A percentile compares a stretch with the other conserved stretches of the same genome.
These are phyloP conservation scores for Philotrypesis tridentata DNA, from an alignment of 1,140 invertebrate genomes.

Conservation along the genomic window DNA sequence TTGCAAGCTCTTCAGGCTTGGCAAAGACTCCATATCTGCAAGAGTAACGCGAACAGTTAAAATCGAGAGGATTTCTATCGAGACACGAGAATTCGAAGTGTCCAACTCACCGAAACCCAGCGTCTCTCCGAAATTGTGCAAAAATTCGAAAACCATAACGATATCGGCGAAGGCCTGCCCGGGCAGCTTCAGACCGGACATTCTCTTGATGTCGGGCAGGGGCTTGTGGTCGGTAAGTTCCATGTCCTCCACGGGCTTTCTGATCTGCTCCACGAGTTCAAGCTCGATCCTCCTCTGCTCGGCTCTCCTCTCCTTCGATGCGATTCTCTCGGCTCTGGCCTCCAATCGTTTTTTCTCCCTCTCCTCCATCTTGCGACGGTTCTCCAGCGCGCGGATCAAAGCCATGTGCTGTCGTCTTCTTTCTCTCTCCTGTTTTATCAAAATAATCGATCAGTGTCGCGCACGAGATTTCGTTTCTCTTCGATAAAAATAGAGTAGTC, in stretches of 20 bases:
- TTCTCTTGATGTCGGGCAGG: conserved; percentile 84
- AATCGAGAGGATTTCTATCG: too few species aligned
- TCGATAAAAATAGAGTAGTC: neutral
- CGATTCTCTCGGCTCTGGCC: conserved; percentile 84
- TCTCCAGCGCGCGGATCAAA: conserved; percentile 89
- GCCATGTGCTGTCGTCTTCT: conserved; percentile 91
- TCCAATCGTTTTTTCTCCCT: conserved; percentile 89
- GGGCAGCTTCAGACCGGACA: conserved; percentile 86
- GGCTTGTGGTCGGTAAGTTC: conserved; percentile 83
- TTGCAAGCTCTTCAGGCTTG: conserved; percentile 89
- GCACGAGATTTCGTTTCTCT: neutral
- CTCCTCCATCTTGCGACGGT: conserved; percentile 89
- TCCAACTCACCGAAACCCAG: conserved; percentile 87
- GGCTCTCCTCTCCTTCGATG: conserved; percentile 86
- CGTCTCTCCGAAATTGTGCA: conserved; percentile 95
- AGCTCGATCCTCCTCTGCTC: conserved; percentile 89
- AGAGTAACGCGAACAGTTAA: conserved; percentile 39
- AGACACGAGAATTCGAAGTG: conserved; percentile 25
- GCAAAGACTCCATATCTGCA: conserved; percentile 89
- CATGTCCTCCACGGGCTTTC: conserved; percentile 91
- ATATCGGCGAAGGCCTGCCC: conserved; percentile 93
- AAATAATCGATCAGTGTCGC: neutral
- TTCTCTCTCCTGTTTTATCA: conserved; percentile 84
- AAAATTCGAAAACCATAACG: conserved; percentile 95
- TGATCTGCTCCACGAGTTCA: conserved; percentile 87